Evolutionary conservation across 2,888 invertebrate genomes (phyloP), one percentile per base, ranked within the genome.

Genomic region (Synanthedon vespiformis): DNA sequence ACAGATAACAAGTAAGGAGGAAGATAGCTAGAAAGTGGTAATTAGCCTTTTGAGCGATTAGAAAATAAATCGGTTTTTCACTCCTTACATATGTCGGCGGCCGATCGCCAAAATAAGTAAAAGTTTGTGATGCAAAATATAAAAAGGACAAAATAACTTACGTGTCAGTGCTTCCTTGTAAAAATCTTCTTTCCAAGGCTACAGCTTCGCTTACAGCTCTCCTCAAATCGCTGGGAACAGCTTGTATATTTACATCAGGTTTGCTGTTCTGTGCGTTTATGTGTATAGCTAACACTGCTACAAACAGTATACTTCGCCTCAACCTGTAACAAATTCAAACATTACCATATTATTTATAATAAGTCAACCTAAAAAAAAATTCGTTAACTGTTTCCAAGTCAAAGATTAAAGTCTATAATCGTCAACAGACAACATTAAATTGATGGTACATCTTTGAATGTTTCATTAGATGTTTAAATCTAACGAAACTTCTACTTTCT

Each of bases 121-220:
- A 16, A 16, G 44, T 8, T 13, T 13, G 44, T 12, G 2, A n/a
- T 44, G 44, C 13, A 44, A 44, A 14, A 44, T 44, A n/a, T 50
- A 10, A 48, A 44, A 22, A 18, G 22, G 22, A 6, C 4, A 41
- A 6, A 40, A 51, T 18, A 56, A 80, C 85, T 80, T 67, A 87
- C 87, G 70, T 72, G 62, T 81, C 83, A 61, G 65, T 80, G 59
- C 77, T 82, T 51, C 83, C 84, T 56, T 74, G 66, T 48, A 76
- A 60, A 51, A 77, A 84, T 56, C 85, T 74, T 53, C 80, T 75
- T 56, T 88, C 88, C 56, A 85, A 67, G 22, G 83, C 79, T 14
- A 88, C 55, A 6, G 88, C 88, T 61, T 88, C 87, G 54, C 84
- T 85, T 56, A 81, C 85, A 4, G 74, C 72, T 54, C 88, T 67